Percentiles rank a stretch among this genome's conserved stretches.
Evolutionary conservation across 1,140 invertebrate species (phyloP).

Genomic region (Dinoponera quadriceps): DNA sequence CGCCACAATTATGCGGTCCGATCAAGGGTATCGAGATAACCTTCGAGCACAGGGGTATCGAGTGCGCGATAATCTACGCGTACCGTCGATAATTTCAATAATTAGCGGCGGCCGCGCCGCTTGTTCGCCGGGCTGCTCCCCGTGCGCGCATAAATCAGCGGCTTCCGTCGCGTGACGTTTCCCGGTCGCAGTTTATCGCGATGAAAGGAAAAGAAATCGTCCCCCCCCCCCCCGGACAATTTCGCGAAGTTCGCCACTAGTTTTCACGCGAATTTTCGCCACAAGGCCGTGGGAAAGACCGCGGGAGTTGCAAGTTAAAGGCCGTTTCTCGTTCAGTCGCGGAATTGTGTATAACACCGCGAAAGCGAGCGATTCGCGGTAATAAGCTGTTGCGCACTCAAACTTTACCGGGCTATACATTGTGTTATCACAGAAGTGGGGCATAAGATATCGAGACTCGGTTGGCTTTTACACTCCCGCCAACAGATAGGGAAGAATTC

Average conservation of each 20-base stretch:
- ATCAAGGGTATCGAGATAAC: slow-evolving; percentile 63
- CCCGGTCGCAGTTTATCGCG: neutral
- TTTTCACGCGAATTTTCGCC: neutral
- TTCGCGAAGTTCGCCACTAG: no score
- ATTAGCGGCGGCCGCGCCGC: slow-evolving; percentile 20
- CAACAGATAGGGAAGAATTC: neutral
- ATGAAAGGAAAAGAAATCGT: neutral
- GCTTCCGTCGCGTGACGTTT: neutral
- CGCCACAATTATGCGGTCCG: slow-evolving; percentile 61
- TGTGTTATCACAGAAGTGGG: neutral
- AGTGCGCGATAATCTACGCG: slow-evolving; percentile 53
- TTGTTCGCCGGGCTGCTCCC: neutral
- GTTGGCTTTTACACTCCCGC: neutral
- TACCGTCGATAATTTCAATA: slow-evolving; percentile 47
- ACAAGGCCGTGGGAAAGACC: neutral
- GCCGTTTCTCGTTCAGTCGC: neutral
- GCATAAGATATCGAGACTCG: neutral
- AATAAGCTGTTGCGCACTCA: neutral
- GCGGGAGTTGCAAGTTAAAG: slow-evolving; percentile 22
- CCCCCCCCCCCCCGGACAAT: no score
- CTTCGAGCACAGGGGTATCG: slow-evolving; percentile 37
- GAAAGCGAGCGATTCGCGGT: slow-evolving; percentile 2
- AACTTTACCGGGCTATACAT: neutral
- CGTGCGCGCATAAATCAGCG: neutral
- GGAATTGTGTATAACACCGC: neutral